phyloP scores from a whole-genome alignment of 2,888 invertebrate species.

The Nysson spinosus region DNA sequence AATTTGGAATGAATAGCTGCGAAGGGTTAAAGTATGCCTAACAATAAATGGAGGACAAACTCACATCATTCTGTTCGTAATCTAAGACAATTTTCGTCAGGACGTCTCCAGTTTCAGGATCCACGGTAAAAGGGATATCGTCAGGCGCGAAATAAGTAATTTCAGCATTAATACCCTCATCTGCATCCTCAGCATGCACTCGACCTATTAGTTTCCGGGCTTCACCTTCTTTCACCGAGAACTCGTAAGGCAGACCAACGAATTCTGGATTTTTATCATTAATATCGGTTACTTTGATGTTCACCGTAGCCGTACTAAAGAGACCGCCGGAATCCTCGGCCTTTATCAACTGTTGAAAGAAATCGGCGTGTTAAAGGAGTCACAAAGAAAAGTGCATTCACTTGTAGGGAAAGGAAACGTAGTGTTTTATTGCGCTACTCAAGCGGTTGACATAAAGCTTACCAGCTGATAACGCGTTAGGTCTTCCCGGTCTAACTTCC shows the following conservation, averaged over 20 bases:
- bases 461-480: conserved; percentile 92
- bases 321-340: conserved; percentile 92
- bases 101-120: conserved; percentile 88
- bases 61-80: conserved; percentile 88
- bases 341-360: conserved; percentile 81
- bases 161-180: conserved; percentile 90
- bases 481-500: conserved; percentile 91
- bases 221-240: conserved; percentile 88
- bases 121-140: conserved; percentile 88
- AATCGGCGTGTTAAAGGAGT: neutral
- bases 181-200: conserved; percentile 91
- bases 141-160: conserved; percentile 89
- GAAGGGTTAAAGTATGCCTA: neutral
- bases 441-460: conserved; percentile 63
- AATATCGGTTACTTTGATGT: conserved; percentile 93
- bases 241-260: conserved; percentile 87
- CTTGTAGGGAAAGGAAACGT: conserved; percentile 15
- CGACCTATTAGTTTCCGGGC: conserved; percentile 82
- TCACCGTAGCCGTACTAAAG: conserved; percentile 89
- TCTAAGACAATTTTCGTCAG: conserved; percentile 86
- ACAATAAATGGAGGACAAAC: conserved; percentile 23
- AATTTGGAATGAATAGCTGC: too few relatives aligned
- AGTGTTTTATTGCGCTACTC: conserved; percentile 8
- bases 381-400: conserved; percentile 11
- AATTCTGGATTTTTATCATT: conserved; percentile 96